Conservation (phyloP, 2,888 invertebrate genomes). For the Conops quadrifasciatus region DNA sequence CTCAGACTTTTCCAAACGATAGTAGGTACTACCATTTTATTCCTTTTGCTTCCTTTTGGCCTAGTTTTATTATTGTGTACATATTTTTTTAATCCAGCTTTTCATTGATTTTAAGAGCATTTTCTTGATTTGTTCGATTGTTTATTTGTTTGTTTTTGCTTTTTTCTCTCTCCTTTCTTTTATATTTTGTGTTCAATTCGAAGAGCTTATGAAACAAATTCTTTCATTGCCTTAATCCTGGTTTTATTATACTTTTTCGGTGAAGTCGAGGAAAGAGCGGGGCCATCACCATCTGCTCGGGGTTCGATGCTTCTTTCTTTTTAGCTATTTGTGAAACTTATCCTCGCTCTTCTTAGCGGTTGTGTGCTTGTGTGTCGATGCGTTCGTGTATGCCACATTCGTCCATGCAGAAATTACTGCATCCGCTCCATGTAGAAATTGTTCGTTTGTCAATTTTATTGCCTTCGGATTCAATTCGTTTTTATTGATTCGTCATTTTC, state of each 20-base stretch:
- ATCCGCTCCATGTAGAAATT: constrained; percentile 13
- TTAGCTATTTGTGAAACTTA: not conserved
- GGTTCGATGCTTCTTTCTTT: not conserved
- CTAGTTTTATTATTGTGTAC: too few relatives aligned
- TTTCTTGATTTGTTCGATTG: too few relatives aligned
- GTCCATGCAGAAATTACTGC: too few relatives aligned
- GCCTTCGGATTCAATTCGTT: constrained; percentile 60
- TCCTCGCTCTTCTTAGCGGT: not conserved
- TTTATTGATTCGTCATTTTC: constrained; percentile 62
- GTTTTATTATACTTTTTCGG: not conserved
- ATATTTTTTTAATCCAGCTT: too few relatives aligned
- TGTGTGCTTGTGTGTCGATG: not conserved
- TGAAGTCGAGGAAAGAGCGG: not conserved
- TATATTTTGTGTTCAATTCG: too few relatives aligned
- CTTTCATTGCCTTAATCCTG: constrained; percentile 3
- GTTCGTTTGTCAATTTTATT: constrained; percentile 51
- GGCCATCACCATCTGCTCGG: not conserved
- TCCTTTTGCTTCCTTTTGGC: too few relatives aligned
- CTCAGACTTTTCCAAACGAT: too few relatives aligned
- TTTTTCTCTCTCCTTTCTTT: too few relatives aligned
- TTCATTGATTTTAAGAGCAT: too few relatives aligned
- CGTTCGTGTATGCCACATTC: not conserved
- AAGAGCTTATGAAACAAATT: not conserved
- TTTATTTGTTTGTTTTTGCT: too few relatives aligned
- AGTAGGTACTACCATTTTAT: too few relatives aligned